Conservation (phyloP, 2,797 vertebrate genomes). For the Onychomys torridus region DNA sequence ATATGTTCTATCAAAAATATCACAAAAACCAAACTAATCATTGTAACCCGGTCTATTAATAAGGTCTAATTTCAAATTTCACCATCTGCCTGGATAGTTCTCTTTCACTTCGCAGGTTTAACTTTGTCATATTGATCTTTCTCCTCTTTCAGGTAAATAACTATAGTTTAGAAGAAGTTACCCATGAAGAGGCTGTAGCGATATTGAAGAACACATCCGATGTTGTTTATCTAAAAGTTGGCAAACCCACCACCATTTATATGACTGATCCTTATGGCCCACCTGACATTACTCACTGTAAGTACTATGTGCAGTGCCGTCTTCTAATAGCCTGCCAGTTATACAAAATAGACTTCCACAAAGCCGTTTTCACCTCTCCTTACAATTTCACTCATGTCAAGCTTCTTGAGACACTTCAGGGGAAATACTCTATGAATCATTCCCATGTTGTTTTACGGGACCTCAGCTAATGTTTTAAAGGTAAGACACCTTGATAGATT, state of each 20-base stretch:
- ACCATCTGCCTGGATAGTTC: constrained; percentile 4
- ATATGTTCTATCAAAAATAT: background rate
- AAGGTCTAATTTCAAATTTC: background rate
- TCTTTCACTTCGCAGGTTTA: background rate
- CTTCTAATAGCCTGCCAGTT: background rate
- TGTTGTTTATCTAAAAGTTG: constrained; percentile 97
- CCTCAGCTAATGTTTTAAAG: background rate
- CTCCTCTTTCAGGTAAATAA: constrained; percentile 93
- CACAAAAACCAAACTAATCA: background rate
- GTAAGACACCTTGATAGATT: background rate
- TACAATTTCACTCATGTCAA: background rate
- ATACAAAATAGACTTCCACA: background rate
- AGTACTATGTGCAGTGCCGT: constrained; percentile 84
- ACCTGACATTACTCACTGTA: constrained; percentile 97
- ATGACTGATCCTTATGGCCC: constrained; percentile 97
- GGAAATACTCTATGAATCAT: background rate
- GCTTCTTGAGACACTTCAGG: background rate
- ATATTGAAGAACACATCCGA: constrained; percentile 98
- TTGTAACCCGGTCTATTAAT: constrained; percentile 35
- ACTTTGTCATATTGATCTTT: constrained; percentile 41
- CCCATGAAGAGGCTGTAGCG: constrained; percentile 97
- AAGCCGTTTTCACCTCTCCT: background rate
- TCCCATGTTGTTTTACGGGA: background rate
- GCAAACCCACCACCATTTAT: constrained; percentile 97
- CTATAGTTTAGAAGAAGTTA: constrained; percentile 98